phyloP scores from a whole-genome alignment of 1,140 invertebrate genomes.

The Caenorhabditis briggsae region DNA sequence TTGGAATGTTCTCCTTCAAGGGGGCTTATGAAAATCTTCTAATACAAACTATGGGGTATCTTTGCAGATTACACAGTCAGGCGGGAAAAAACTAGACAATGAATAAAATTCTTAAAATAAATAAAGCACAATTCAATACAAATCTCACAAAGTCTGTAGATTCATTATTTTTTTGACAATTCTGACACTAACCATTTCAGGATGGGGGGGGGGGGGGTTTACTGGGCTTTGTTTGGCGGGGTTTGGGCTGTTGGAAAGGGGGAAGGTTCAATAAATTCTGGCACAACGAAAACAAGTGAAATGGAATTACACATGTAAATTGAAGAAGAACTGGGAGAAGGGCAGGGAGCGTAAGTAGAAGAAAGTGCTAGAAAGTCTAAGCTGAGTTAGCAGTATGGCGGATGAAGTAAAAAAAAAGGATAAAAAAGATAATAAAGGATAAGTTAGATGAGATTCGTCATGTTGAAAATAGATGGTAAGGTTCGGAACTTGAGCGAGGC shows the following conservation, averaged over 20 bases:
- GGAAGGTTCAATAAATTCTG: background rate
- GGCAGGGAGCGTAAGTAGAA: background rate
- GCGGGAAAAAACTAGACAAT: background rate
- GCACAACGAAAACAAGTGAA: constrained; percentile 25
- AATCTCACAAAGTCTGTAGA: constrained; percentile 15
- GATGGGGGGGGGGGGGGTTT: background rate
- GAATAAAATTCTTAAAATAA: background rate
- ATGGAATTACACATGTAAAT: constrained; percentile 12
- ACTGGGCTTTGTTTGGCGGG: constrained; percentile 26
- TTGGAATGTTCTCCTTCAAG: constrained; percentile 22
- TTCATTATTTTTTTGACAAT: constrained; percentile 18
- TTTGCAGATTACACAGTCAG: constrained; percentile 10
- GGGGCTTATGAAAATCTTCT: background rate
- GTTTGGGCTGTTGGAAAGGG: background rate
- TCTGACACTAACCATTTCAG: constrained; percentile 32
- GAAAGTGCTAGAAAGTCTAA: background rate
- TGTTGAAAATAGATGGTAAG: constrained; percentile 81
- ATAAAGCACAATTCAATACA: constrained; percentile 22
- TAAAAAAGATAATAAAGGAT: background rate
- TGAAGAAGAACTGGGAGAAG: background rate
- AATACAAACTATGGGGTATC: background rate
- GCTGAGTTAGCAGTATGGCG: background rate
- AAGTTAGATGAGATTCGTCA: constrained; percentile 40
- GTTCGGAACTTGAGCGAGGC: constrained; percentile 97
- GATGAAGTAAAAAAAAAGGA: background rate